Percentiles rank a stretch among this genome's conserved stretches.
These are phyloP conservation scores for Tetraneura akinire DNA, from an alignment of 1,140 invertebrate genomes.

Conservation along the genomic window DNA sequence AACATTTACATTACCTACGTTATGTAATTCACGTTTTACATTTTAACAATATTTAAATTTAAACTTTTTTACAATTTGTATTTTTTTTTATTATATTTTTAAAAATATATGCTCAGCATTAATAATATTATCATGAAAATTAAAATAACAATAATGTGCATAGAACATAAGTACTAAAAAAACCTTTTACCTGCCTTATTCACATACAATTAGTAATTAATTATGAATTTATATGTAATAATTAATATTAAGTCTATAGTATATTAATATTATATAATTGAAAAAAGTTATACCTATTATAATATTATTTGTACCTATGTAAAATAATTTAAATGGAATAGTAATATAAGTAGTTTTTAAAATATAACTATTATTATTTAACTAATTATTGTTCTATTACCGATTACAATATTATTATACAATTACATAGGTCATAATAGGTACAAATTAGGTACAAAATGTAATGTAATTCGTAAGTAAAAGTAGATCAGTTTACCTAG, in stretches of 20 bases:
- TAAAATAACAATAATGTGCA: constrained; percentile 7
- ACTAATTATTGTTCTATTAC: neutral
- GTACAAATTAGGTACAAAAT: neutral
- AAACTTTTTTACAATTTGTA: too few relatives aligned
- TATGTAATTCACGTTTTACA: too few relatives aligned
- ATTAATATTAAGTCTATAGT: neutral
- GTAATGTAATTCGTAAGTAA: neutral
- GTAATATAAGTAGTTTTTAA: neutral
- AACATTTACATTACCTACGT: too few relatives aligned
- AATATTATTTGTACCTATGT: neutral
- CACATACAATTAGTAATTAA: constrained; percentile 15
- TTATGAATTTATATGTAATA: constrained; percentile 10
- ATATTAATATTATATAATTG: too few relatives aligned
- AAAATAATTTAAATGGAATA: constrained; percentile 1
- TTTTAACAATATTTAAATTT: too few relatives aligned
- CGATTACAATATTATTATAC: too few relatives aligned
- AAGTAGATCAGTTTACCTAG: neutral
- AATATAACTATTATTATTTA: constrained; percentile 6
- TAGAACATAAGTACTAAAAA: neutral
- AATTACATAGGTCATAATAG: too few relatives aligned
- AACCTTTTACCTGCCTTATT: neutral
- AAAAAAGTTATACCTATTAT: neutral
- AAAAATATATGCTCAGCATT: too few relatives aligned
- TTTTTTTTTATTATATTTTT: too few relatives aligned
- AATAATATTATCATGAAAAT: neutral